Conservation (phyloP, 2,888 invertebrate species). For the Drosophila helvetica region DNA sequence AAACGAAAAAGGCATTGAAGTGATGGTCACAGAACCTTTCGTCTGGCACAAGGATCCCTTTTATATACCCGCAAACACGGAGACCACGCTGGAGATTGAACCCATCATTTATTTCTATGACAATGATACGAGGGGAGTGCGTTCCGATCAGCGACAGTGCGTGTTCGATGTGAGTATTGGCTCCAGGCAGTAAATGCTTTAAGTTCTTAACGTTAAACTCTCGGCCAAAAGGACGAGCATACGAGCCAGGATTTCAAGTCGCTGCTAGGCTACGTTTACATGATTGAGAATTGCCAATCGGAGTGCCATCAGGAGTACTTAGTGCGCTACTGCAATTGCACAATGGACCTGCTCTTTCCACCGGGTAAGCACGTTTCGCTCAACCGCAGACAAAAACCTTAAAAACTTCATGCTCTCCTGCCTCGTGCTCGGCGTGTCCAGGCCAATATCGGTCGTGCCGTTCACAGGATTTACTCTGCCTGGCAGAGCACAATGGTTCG, state of each 20-base stretch:
- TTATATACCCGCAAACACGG: constrained; percentile 74
- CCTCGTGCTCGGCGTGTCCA: constrained; percentile 38
- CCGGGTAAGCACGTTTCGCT: constrained; percentile 73
- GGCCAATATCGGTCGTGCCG: constrained; percentile 73
- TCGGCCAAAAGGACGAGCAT: constrained; percentile 72
- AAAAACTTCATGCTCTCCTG: neutral
- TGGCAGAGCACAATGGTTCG: constrained; percentile 80
- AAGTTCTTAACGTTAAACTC: neutral
- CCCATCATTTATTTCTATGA: constrained; percentile 80
- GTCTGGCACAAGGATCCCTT: constrained; percentile 77
- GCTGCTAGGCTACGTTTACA: constrained; percentile 80
- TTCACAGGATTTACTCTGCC: constrained; percentile 77
- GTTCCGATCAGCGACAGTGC: constrained; percentile 73
- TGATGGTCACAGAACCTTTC: constrained; percentile 77
- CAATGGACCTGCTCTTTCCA: constrained; percentile 82
- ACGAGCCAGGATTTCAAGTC: constrained; percentile 74
- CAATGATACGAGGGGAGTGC: constrained; percentile 72
- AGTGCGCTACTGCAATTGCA: constrained; percentile 82
- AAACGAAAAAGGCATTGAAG: constrained; percentile 72
- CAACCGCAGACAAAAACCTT: constrained; percentile 23
- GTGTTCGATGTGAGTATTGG: constrained; percentile 76
- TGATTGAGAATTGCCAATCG: constrained; percentile 82
- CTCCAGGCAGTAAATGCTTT: neutral
- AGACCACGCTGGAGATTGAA: constrained; percentile 75
- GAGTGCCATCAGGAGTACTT: constrained; percentile 83